phyloP scores from a whole-genome alignment of 2,888 invertebrate species.

The Oscheius sp. region DNA sequence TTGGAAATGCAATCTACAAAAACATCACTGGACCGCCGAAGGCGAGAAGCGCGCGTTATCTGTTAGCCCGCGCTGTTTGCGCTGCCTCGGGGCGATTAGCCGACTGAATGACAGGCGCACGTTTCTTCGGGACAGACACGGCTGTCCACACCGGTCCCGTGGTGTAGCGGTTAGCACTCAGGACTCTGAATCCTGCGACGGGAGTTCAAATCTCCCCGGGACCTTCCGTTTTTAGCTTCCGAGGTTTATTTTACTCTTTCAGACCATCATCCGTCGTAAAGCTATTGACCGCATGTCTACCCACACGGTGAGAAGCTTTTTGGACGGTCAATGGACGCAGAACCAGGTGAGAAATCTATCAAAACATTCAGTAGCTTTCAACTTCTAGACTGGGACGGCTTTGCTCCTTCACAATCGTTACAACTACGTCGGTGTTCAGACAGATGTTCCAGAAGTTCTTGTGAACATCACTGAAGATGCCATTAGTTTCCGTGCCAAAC shows the following conservation, averaged over 20 bases:
- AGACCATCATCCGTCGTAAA: slow-evolving; percentile 22
- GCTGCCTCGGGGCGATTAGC: slow-evolving; percentile 10
- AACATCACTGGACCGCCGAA: slow-evolving; percentile 30
- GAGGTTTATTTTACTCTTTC: neutral
- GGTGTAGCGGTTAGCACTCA: slow-evolving; percentile 58
- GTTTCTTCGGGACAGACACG: neutral
- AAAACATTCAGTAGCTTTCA: neutral
- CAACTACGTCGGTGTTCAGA: slow-evolving; percentile 22
- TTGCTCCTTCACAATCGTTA: slow-evolving; percentile 34
- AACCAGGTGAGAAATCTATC: neutral
- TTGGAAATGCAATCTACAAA: slow-evolving; percentile 1
- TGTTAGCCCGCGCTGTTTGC: neutral
- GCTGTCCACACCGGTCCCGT: slow-evolving; percentile 30
- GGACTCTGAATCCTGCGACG: slow-evolving; percentile 59
- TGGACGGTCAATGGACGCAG: neutral
- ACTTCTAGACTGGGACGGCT: neutral
- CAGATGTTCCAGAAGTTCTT: neutral
- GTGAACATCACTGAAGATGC: neutral
- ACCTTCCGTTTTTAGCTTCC: neutral
- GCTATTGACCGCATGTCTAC: slow-evolving; percentile 25
- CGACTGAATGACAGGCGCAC: slow-evolving; percentile 11
- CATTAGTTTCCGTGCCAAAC: neutral
- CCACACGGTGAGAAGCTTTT: slow-evolving; percentile 7
- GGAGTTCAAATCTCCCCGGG: slow-evolving; percentile 41
- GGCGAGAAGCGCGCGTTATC: slow-evolving; percentile 7